Evolutionary conservation across 2,113 vertebrate genomes (phyloP).

Genomic region (Bambusicola thoracicus): DNA sequence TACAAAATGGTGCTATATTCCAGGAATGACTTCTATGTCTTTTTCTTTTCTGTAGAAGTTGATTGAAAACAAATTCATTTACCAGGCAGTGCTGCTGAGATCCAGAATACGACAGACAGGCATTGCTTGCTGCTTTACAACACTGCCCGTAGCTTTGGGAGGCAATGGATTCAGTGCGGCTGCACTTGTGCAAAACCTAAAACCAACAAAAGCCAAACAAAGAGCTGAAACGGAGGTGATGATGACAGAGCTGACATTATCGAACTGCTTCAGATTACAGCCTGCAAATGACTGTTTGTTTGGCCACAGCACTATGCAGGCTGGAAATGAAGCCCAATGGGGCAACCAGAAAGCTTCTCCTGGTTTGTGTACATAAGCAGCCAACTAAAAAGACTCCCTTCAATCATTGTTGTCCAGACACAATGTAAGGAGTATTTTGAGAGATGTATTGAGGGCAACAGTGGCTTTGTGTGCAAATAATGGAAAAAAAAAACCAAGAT

Average conservation of each 20-base stretch:
- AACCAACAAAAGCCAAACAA: constrained; percentile 7
- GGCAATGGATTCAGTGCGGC: background rate
- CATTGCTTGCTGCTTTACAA: constrained; percentile 31
- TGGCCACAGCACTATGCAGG: background rate
- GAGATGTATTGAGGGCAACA: background rate
- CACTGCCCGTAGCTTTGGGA: background rate
- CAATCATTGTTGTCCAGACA: background rate
- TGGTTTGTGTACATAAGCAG: background rate
- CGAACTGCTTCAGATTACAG: background rate
- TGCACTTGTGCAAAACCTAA: constrained; percentile 18
- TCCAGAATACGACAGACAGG: background rate
- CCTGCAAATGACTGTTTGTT: background rate
- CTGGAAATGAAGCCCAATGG: background rate
- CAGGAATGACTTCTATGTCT: rapidly evolving
- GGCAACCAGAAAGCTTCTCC: background rate
- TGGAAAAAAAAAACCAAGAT: background rate
- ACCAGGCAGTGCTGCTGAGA: background rate
- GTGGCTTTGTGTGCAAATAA: background rate
- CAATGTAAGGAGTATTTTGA: background rate
- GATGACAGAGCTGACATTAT: background rate
- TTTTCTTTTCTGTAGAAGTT: background rate
- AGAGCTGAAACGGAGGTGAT: background rate
- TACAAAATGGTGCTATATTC: background rate
- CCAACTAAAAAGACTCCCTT: background rate
- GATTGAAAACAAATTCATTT: background rate